These are phyloP conservation scores for Hemaris fuciformis DNA, from an alignment of 2,888 invertebrate species.

Conservation along the genomic window DNA sequence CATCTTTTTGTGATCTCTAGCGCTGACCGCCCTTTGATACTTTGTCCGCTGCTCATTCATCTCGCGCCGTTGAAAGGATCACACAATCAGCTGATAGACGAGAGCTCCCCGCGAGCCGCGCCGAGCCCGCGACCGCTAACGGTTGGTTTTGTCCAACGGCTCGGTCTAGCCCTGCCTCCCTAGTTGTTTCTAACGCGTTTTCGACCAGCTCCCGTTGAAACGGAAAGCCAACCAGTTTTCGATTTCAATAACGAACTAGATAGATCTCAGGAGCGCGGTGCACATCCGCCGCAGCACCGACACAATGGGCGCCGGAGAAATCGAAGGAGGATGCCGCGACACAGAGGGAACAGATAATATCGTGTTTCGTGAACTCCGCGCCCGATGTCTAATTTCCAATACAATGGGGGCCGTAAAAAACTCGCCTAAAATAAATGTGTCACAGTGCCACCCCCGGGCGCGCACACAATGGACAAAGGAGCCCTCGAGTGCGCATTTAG, in stretches of 20 bases:
- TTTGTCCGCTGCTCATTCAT: constrained; percentile 61
- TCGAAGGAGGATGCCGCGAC: constrained; percentile 60
- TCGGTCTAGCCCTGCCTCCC: constrained; percentile 48
- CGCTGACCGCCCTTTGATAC: constrained; percentile 59
- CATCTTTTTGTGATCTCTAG: constrained; percentile 64
- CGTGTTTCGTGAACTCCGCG: constrained; percentile 74
- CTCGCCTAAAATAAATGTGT: constrained; percentile 78
- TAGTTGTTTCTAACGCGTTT: constrained; percentile 52
- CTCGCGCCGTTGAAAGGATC: constrained; percentile 65
- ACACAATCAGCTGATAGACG: constrained; percentile 69
- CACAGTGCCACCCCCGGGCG: constrained; percentile 76
- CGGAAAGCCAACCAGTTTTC: constrained; percentile 75
- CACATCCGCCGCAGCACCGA: constrained; percentile 47
- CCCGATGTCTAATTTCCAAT: constrained; percentile 77
- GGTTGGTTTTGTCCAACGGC: constrained; percentile 63
- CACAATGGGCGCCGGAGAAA: constrained; percentile 56
- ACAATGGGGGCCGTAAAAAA: constrained; percentile 78
- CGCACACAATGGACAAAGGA: constrained; percentile 76
- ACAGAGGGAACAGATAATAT: constrained; percentile 68
- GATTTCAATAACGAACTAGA: constrained; percentile 53
- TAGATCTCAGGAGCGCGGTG: constrained; percentile 22
- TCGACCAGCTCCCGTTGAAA: constrained; percentile 61
- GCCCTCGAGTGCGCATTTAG: constrained; percentile 55
- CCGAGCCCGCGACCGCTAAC: constrained; percentile 62
- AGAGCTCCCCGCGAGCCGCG: constrained; percentile 29